Evolutionary conservation across 2,113 vertebrate species (phyloP), one percentile per base, ranked within the genome.

Genomic region (Hipposideros armiger): DNA sequence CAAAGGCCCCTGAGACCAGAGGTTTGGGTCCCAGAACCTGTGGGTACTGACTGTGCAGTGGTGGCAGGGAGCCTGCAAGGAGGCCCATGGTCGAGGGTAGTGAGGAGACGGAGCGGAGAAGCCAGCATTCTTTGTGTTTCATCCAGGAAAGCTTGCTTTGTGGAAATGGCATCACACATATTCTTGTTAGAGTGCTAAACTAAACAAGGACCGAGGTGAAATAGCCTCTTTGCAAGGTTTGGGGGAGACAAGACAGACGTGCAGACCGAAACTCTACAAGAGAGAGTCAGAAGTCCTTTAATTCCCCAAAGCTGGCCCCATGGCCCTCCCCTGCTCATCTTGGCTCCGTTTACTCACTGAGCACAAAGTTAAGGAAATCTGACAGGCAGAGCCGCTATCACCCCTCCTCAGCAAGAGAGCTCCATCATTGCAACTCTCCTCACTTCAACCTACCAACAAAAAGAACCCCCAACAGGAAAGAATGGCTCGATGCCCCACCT

Each of bases 401-500:
- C 40, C 26, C 20, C 50, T 54, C 17, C 11, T 89, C 80, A 28
- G 28, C 8, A 14, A 47, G 60, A 16, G 45, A 45, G n/a, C 50
- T 47, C 78, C 22, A 7, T 13, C 67, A 14, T 4, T 4, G 15
- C 16, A 6, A 1, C 28, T 10, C 16, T 5, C 9, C 50, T 8
- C 7, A 11, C 50, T 52, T 19, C 26, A 52, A 50, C 56, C 47
- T 32, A 7, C 47, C 56, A 22, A 7, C 14, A 60, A 30, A 5
- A n/a, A 30, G 72, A 78, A n/a, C 17, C 36, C 4, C 45, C 36
- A 0, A 15, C 14, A 83, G 36, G 58, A 85, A 42, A 30, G 22
- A 5, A 4, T 3, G 70, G 73, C 15, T 11, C 0, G 0, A 7
- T 54, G 42, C 52, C 8, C 4, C 1, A 4, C 5, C 30, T 52